Percentiles rank a stretch among this genome's conserved stretches.
Conservation (phyloP, 2,888 invertebrate species). For the Cremastobaeus sp. region DNA sequence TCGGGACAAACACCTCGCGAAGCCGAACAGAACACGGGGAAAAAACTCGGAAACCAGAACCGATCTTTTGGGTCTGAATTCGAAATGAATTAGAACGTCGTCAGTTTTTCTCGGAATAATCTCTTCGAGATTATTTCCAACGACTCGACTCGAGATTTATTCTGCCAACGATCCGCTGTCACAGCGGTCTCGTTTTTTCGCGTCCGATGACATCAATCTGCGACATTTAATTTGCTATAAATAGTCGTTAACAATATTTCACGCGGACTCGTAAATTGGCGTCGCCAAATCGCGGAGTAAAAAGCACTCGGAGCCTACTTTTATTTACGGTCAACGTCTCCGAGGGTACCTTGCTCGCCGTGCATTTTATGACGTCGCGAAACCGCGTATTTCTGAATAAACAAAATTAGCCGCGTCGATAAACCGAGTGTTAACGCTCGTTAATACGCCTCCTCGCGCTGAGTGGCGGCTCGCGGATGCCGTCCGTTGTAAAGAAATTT, state of each 20-base stretch:
- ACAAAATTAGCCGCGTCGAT: constrained; percentile 22
- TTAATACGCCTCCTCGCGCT: too few relatives aligned
- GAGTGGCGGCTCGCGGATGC: too few relatives aligned
- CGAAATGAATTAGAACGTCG: too few relatives aligned
- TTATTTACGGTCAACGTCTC: too few relatives aligned
- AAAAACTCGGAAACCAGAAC: too few relatives aligned
- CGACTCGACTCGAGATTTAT: constrained; percentile 34
- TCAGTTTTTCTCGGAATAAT: constrained; percentile 46
- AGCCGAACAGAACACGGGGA: too few relatives aligned
- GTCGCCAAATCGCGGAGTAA: constrained; percentile 34
- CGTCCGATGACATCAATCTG: constrained; percentile 39
- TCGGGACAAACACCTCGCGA: too few relatives aligned
- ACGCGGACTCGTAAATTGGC: constrained; percentile 45
- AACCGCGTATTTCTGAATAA: constrained; percentile 38
- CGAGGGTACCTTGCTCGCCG: too few relatives aligned
- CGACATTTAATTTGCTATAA: constrained; percentile 56
- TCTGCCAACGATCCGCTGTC: constrained; percentile 26
- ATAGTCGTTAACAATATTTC: constrained; percentile 37
- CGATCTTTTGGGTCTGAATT: too few relatives aligned
- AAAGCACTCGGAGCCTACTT: constrained; percentile 24
- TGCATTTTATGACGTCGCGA: constrained; percentile 22
- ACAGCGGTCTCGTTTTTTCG: constrained; percentile 38
- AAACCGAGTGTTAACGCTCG: neutral
- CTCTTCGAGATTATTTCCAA: constrained; percentile 20
- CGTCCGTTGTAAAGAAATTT: too few relatives aligned